These are phyloP conservation scores for Xiphophorus couchianus DNA, from an alignment of 2,113 vertebrate genomes.

Conservation along the genomic window DNA sequence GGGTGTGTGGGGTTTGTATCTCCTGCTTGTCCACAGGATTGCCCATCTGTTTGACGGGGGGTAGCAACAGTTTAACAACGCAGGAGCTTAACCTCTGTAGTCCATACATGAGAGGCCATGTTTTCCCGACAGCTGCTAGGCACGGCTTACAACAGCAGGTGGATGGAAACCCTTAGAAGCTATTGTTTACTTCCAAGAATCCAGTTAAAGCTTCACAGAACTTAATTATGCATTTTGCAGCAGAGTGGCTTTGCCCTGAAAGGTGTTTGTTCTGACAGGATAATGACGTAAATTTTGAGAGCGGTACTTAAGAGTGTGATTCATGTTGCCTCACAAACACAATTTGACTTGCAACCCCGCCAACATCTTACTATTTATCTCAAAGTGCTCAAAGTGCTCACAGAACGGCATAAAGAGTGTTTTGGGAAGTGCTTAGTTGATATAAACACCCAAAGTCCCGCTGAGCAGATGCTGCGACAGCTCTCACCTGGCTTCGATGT, in stretches of 20 bases:
- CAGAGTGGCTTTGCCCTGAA: constrained; percentile 20
- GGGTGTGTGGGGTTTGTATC: constrained; percentile 14
- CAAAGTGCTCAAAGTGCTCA: constrained; percentile 18
- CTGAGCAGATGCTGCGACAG: not conserved
- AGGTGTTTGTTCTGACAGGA: not conserved
- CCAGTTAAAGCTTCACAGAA: constrained; percentile 15
- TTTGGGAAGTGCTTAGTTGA: constrained; percentile 12
- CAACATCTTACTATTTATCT: constrained; percentile 1
- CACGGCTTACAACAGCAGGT: constrained; percentile 61
- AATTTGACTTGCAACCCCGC: not conserved
- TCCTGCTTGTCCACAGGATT: constrained; percentile 42
- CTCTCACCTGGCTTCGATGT: constrained; percentile 91
- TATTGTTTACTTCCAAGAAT: constrained; percentile 41
- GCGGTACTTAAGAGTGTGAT: not conserved
- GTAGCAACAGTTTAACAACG: constrained; percentile 17
- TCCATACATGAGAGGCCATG: constrained; percentile 41
- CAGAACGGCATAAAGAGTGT: not conserved
- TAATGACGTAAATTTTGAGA: constrained; percentile 18
- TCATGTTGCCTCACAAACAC: not conserved
- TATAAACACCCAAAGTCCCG: not conserved
- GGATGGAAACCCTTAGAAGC: constrained; percentile 29
- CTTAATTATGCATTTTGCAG: constrained; percentile 45
- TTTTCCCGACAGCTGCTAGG: constrained; percentile 64
- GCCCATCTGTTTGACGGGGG: constrained; percentile 60
- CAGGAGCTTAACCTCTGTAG: constrained; percentile 52